Evolutionary conservation across 2,113 vertebrate species (phyloP).

Genomic region (Paradoxurus hermaphroditus): DNA sequence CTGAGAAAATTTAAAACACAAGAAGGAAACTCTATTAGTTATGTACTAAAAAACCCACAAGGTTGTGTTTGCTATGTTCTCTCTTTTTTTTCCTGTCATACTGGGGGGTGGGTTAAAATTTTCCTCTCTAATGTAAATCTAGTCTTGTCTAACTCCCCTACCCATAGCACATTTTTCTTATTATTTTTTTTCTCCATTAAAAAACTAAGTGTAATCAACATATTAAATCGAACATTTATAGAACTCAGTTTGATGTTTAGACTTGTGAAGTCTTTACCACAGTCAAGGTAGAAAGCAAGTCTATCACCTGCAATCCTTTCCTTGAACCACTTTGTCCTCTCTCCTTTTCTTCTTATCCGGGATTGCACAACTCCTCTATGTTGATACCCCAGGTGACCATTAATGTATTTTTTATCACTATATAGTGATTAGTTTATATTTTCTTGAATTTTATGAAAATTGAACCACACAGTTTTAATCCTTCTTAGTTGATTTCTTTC

Average conservation of each 20-base stretch:
- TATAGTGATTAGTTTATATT: background rate
- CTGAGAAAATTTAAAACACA: background rate
- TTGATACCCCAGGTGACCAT: background rate
- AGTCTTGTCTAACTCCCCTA: background rate
- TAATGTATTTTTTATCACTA: background rate
- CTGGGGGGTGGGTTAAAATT: too few species aligned
- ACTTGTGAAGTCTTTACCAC: background rate
- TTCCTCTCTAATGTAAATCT: background rate
- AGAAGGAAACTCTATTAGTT: background rate
- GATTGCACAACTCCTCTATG: background rate
- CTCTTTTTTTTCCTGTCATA: background rate
- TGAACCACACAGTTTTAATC: background rate
- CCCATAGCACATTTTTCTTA: background rate
- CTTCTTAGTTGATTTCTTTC: background rate
- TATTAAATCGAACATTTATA: background rate
- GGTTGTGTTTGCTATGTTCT: background rate
- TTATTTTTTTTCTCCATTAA: background rate
- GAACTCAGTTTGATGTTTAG: background rate
- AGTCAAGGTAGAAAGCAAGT: background rate
- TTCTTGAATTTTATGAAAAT: background rate
- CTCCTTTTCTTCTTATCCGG: background rate
- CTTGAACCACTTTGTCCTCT: background rate
- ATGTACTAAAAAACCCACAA: background rate
- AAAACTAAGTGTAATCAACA: background rate
- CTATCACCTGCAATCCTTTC: background rate